Evolutionary conservation across 2,797 vertebrate species (phyloP), one percentile per base, ranked within the genome.

Genomic region (Orestias chungarensis): DNA sequence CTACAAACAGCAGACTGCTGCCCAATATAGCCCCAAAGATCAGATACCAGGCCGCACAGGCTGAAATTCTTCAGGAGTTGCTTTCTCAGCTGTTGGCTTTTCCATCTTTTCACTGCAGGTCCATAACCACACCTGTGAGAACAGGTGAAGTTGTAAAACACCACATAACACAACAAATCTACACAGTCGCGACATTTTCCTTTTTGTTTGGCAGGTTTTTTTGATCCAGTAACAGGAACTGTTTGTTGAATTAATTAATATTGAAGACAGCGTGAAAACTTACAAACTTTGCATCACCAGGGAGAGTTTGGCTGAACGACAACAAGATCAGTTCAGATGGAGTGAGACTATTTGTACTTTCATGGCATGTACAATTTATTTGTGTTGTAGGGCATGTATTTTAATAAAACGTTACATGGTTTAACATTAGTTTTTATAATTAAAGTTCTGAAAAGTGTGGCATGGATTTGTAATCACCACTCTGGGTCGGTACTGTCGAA

Each of bases 1-100:
- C 79, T 80, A 76, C 78, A 74, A 50, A 65, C 17, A 27, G 49
- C 77, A 80, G 82, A 25, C 73, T 64, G 65, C 18, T 27, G 82
- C 84, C 71, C 68, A 80, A 90, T 90, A 88, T 92, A 92, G 87
- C 70, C 68, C 59, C 71, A 62, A 74, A 89, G 83, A 92, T 59
- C 55, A 59, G 29, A 35, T 91, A 83, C 71, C 89, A 87, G 87
- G 75, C 52, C 49, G 46, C 11, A 23, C 71, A 81, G 79, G 72
- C 17, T 85, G 15, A 81, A 77, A 71, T 80, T 70, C 75, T 77
- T 87, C 78, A 68, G 77, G 50, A 64, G 81, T 44, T 76, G 35
- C 76, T 84, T 75, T 78, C 77, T 78, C 87, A 90, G 88, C 88
- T 91, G 89, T 90, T 57, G 70, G 38, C 11, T 74, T 46, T 68